Percentiles rank a stretch among this genome's conserved stretches.
These are phyloP conservation scores for Columbina picui DNA, from an alignment of 2,113 vertebrate species.

Conservation along the genomic window DNA sequence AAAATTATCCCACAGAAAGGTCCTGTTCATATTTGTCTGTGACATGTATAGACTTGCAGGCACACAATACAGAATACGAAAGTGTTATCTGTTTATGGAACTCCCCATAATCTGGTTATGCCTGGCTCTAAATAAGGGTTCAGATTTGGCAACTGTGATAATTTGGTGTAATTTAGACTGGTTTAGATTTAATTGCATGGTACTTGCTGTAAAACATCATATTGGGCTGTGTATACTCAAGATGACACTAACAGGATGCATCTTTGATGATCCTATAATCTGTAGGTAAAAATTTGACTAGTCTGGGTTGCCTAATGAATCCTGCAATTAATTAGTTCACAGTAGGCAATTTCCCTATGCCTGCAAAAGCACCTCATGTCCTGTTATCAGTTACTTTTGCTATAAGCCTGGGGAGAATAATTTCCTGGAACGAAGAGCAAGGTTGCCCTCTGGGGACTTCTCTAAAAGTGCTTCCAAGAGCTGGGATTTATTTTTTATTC, in stretches of 20 bases:
- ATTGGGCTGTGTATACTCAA: not conserved
- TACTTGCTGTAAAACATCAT: not conserved
- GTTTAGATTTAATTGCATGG: not conserved
- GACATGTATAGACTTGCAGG: not conserved
- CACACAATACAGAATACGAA: not conserved
- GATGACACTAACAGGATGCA: not conserved
- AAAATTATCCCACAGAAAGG: not conserved
- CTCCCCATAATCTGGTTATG: not conserved
- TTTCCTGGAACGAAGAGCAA: constrained; percentile 27
- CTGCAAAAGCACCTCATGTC: not conserved
- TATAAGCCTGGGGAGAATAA: not conserved
- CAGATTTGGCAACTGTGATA: not conserved
- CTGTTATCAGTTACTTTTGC: not conserved
- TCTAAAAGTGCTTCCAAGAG: not conserved
- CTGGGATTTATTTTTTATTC: not conserved
- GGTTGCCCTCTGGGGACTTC: constrained; percentile 60
- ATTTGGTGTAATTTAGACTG: not conserved
- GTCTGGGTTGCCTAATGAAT: not conserved
- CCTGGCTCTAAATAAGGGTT: not conserved
- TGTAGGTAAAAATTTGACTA: not conserved
- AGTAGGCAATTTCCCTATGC: not conserved
- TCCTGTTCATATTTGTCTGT: not conserved
- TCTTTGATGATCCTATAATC: not conserved
- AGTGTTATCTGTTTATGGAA: not conserved
- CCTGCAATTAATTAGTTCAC: not conserved